phyloP scores from a whole-genome alignment of 1,140 invertebrate genomes.

The Hylaeus anthracinus region DNA sequence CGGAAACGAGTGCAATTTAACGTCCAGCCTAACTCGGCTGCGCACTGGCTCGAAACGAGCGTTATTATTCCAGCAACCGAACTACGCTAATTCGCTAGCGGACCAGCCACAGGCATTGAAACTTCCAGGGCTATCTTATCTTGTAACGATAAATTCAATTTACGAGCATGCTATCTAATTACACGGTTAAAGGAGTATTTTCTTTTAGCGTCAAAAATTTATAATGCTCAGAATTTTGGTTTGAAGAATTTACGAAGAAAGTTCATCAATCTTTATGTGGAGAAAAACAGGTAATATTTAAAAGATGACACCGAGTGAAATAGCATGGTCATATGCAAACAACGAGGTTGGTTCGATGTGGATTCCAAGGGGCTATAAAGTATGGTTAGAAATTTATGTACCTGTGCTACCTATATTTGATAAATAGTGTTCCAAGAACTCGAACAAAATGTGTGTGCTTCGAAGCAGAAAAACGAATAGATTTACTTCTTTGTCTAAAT shows the following conservation, averaged over 20 bases:
- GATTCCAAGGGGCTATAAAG: background rate
- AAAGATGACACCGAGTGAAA: background rate
- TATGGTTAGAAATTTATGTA: conserved; percentile 12
- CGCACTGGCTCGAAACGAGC: conserved; percentile 14
- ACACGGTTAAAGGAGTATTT: too few relatives aligned
- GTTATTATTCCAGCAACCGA: conserved; percentile 41
- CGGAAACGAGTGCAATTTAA: conserved; percentile 26
- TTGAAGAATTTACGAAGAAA: too few relatives aligned
- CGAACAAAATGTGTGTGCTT: too few relatives aligned
- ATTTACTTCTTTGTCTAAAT: too few relatives aligned
- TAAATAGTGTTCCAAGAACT: too few relatives aligned
- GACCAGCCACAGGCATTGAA: background rate
- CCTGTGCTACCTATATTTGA: background rate
- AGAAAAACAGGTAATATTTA: too few relatives aligned
- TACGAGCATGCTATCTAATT: too few relatives aligned
- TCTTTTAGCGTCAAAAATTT: too few relatives aligned
- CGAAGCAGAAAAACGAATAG: too few relatives aligned
- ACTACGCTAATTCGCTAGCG: conserved; percentile 34
- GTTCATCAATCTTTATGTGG: too few relatives aligned
- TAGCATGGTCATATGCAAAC: background rate
- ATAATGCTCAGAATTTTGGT: too few relatives aligned
- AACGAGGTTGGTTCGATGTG: conserved; percentile 2
- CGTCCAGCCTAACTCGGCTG: background rate
- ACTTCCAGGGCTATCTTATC: conserved; percentile 7
- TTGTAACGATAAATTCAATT: background rate